phyloP scores from a whole-genome alignment of 1,140 invertebrate genomes.

The Drosophila biarmipes region DNA sequence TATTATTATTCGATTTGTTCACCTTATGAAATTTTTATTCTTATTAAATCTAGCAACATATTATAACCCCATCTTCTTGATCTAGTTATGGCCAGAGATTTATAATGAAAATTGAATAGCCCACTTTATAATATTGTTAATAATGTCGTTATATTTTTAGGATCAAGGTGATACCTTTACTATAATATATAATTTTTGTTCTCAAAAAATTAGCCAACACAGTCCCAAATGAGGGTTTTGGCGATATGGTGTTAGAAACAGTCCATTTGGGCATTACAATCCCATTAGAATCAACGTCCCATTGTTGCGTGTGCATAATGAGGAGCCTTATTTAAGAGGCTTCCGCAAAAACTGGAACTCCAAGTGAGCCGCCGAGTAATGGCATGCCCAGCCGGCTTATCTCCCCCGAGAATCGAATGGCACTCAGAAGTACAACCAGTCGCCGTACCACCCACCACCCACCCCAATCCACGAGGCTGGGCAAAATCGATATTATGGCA shows the following conservation, averaged over 20 bases:
- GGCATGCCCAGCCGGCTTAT: conserved; percentile 41
- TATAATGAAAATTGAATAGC: too few species aligned
- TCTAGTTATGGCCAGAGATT: too few species aligned
- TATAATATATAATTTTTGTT: background rate
- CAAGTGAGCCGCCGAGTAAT: conserved; percentile 10
- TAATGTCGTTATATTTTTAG: too few species aligned
- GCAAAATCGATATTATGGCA: conserved; percentile 69
- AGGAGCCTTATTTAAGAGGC: conserved; percentile 1
- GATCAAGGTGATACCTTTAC: too few species aligned
- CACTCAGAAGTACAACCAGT: conserved; percentile 18
- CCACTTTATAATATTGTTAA: too few species aligned
- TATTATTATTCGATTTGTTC: too few species aligned
- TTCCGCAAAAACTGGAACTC: conserved; percentile 5
- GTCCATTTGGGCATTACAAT: conserved; percentile 2
- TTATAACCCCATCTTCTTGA: too few species aligned
- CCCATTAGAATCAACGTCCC: conserved; percentile 13
- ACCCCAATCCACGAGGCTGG: background rate
- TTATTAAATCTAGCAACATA: too few species aligned
- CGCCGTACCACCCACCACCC: conserved; percentile 15
- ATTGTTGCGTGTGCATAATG: conserved; percentile 27
- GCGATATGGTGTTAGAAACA: conserved; percentile 2
- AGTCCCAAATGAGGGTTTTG: background rate
- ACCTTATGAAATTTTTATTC: too few species aligned
- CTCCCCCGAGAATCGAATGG: conserved; percentile 33
- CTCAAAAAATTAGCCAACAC: background rate